Base-by-base conservation (phyloP, 2,113 vertebrate species). In the Gadus macrocephalus region DNA sequence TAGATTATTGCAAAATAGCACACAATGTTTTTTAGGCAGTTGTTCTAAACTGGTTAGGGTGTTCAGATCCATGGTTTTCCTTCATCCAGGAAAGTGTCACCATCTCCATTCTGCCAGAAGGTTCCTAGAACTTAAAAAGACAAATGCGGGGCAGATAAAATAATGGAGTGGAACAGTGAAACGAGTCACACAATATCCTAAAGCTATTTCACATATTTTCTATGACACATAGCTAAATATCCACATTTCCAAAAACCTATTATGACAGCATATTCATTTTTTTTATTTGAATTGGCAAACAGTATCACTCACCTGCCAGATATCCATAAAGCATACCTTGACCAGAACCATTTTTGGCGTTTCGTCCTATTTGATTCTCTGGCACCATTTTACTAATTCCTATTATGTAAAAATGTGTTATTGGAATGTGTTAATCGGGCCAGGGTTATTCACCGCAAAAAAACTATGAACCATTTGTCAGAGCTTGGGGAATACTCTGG, bases 71-170 rank as follows among this genome's bases (percentile, higher is more conserved):
- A 79, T 63, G 20, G 49, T 82, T 84, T 83, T 85, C 80, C 76
- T 85, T 85, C 80, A 79, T 81, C 77, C 87, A 87, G 73, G 76
- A 64, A 78, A 86, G 82, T 78, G 78, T 88, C 82, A 84, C 78
- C 84, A 79, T 87, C 82, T 67, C 61, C 79, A 78, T 84, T 88
- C 83, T 81, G 78, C 76, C 78, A 76, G 81, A 85, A 83, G 38
- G 75, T 78, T 83, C 86, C 82, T 88, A 81, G 22, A 79, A 77
- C 86, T 87, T 85, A 68, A 89, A 87, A 82, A 68, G 68, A 86
- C 61, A 86, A 66, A 79, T 83, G 76, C 79, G 62, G 82, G 64
- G 72, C 42, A 78, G 31, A 62, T 31, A 77, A 74, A 81, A 78
- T 87, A 74, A 87, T 76, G 78, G 78, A 77, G 27, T 53, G 67